Evolutionary conservation across 1,140 invertebrate species (phyloP).

Genomic region (Drosophila pruinosa): DNA sequence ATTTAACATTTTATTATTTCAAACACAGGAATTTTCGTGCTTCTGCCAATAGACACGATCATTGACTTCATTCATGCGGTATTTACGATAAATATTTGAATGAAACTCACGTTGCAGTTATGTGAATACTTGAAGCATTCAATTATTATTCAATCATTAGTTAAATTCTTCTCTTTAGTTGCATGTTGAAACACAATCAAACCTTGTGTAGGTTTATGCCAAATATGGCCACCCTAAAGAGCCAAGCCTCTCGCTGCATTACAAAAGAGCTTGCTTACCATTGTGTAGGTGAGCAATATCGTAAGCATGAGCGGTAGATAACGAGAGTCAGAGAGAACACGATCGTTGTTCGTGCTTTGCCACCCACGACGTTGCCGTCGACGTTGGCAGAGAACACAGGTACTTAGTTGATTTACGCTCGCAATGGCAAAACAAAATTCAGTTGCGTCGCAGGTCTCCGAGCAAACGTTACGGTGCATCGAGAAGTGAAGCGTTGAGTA

Average conservation of each 20-base stretch:
- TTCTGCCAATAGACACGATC: constrained; percentile 32
- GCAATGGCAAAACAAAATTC: constrained; percentile 42
- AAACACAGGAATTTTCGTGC: not conserved
- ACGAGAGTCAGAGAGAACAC: constrained; percentile 13
- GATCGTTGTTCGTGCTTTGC: constrained; percentile 37
- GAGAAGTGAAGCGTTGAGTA: not conserved
- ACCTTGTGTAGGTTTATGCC: not conserved
- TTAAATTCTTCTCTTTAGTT: not conserved
- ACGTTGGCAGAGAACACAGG: constrained; percentile 25
- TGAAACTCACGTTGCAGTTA: constrained; percentile 52
- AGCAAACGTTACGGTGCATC: constrained; percentile 40
- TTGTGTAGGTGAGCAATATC: not conserved
- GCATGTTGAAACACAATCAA: not conserved
- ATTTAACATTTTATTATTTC: not conserved
- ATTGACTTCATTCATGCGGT: constrained; percentile 18
- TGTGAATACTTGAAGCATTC: not conserved
- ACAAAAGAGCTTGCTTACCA: not conserved
- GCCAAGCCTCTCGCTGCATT: not conserved
- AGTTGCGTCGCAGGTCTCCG: constrained; percentile 64
- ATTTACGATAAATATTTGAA: constrained; percentile 37
- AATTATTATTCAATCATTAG: not conserved
- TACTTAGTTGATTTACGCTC: constrained; percentile 51
- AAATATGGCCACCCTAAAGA: not conserved
- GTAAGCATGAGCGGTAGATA: constrained; percentile 7
- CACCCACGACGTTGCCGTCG: constrained; percentile 17